Base-by-base conservation (phyloP, 2,888 invertebrate genomes). In the Chironomus riparius region DNA sequence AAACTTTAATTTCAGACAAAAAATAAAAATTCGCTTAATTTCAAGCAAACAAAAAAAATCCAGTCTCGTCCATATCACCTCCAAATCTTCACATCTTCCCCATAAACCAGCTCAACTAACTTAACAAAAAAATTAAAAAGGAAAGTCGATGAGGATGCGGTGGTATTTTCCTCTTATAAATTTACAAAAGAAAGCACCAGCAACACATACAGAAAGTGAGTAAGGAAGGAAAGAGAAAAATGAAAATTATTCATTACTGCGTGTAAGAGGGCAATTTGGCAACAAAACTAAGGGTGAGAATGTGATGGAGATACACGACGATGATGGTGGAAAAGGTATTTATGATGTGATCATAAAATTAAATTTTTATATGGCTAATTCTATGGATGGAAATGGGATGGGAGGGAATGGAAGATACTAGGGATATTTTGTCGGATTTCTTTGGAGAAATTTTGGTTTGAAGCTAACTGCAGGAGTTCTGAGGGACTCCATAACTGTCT, bases 341-440 rank as follows among this genome's bases (percentile, higher is more conserved):
- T 74, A 74, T 65, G 74, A 74, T 38, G 48, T 47, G 74, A 74
- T 74, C 74, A 47, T 74, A 62, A 68, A 68, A 68, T 74, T 74
- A 47, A 74, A 74, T 74, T 74, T 68, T 74, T 74, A 74, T 74
- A 61, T 74, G 62, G 74, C 74, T 61, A 74, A 74, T 68, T 74
- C 38, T 4, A 15, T 15, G 4, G 15, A 12, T 6, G 2, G 6
- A 18, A n/a, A 13, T 50, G 4, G 15, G 50, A 56, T 2, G 13
- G 56, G n/a, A 15, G 13, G 38, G 10, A 38, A 38, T 1, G 2
- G 38, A 1, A 28, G 38, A 38, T 38, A 1, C 10, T 1, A 10
- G 7, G 38, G 38, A 2, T 1, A 38, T 38, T 38, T 38, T 38
- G 38, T 38, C 38, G 10, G 38, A 10, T 38, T 38, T 38, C 1